A percentile compares a stretch with the other conserved stretches of the same genome.
phyloP scores from a whole-genome alignment of 1,140 invertebrate genomes.

The Agraylea sexmaculata region DNA sequence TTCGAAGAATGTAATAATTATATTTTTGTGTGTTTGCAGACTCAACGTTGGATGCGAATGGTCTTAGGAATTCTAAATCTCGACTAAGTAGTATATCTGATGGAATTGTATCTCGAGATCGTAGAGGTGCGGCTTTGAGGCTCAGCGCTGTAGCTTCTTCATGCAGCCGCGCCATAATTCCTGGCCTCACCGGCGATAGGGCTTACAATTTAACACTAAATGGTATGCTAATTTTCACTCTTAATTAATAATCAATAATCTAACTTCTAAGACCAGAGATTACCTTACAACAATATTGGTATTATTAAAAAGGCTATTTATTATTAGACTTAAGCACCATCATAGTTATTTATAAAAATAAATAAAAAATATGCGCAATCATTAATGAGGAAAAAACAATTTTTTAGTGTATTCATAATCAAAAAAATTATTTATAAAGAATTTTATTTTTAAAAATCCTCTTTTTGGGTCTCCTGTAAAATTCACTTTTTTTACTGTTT shows the following conservation, averaged over 20 bases:
- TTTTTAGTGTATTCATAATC: constrained; percentile 1
- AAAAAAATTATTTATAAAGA: not conserved
- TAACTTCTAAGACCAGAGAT: not conserved
- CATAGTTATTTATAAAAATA: not conserved
- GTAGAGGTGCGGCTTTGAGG: constrained; percentile 29
- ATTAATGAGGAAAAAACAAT: too few species aligned
- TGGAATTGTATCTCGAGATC: constrained; percentile 23
- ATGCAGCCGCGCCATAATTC: constrained; percentile 34
- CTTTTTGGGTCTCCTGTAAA: not conserved
- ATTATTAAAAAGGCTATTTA: not conserved
- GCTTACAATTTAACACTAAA: constrained; percentile 42
- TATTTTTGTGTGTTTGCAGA: constrained; percentile 20
- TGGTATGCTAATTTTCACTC: constrained; percentile 21
- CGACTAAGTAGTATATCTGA: constrained; percentile 2
- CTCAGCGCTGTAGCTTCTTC: constrained; percentile 32
- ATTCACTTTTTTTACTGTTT: constrained; percentile 2
- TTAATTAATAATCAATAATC: not conserved
- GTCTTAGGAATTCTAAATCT: constrained; percentile 12
- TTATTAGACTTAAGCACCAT: not conserved
- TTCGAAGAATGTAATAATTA: too few species aligned
- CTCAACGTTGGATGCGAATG: constrained; percentile 13
- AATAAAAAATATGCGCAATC: too few species aligned
- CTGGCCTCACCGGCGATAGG: constrained; percentile 35
- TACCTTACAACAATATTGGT: not conserved
- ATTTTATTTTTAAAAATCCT: not conserved